Percentiles rank a stretch among this genome's conserved stretches.
These are phyloP conservation scores for Fundulus diaphanus DNA, from an alignment of 2,797 vertebrate species.

Conservation along the genomic window DNA sequence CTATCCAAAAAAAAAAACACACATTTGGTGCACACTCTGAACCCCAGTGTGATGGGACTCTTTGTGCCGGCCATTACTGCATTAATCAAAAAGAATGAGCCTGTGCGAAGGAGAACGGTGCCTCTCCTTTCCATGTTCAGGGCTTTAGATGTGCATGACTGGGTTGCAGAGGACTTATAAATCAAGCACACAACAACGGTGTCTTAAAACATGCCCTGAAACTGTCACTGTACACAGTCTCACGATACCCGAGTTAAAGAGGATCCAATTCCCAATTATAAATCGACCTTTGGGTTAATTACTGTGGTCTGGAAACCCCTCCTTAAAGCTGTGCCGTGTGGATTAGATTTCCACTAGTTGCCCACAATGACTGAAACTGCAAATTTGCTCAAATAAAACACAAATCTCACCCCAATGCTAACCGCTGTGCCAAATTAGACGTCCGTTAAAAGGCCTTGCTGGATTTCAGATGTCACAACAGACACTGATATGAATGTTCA, in stretches of 20 bases:
- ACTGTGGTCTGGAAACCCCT: slow-evolving; percentile 36
- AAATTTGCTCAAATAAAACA: slow-evolving; percentile 37
- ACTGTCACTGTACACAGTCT: slow-evolving; percentile 2
- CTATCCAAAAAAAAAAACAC: slow-evolving; percentile 4
- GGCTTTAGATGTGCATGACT: slow-evolving; percentile 10
- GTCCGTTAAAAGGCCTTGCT: slow-evolving; percentile 1
- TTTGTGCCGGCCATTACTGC: slow-evolving; percentile 33
- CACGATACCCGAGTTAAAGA: slow-evolving; percentile 28
- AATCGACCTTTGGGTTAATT: slow-evolving; percentile 68
- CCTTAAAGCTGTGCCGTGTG: not conserved
- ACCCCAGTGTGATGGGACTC: slow-evolving; percentile 30
- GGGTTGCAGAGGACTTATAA: not conserved
- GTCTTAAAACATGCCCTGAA: not conserved
- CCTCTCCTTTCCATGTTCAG: slow-evolving; percentile 9
- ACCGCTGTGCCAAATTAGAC: slow-evolving; percentile 14
- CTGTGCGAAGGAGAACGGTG: slow-evolving; percentile 6
- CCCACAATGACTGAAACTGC: slow-evolving; percentile 36
- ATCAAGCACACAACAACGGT: not conserved
- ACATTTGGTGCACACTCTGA: slow-evolving; percentile 20
- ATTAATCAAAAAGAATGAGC: slow-evolving; percentile 49
- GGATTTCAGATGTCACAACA: slow-evolving; percentile 45
- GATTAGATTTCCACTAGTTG: slow-evolving; percentile 31
- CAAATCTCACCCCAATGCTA: slow-evolving; percentile 11
- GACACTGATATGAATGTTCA: slow-evolving; percentile 49
- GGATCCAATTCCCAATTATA: slow-evolving; percentile 39